These are phyloP conservation scores for Epistrophe eligans DNA, from an alignment of 2,888 invertebrate species.

Conservation along the genomic window DNA sequence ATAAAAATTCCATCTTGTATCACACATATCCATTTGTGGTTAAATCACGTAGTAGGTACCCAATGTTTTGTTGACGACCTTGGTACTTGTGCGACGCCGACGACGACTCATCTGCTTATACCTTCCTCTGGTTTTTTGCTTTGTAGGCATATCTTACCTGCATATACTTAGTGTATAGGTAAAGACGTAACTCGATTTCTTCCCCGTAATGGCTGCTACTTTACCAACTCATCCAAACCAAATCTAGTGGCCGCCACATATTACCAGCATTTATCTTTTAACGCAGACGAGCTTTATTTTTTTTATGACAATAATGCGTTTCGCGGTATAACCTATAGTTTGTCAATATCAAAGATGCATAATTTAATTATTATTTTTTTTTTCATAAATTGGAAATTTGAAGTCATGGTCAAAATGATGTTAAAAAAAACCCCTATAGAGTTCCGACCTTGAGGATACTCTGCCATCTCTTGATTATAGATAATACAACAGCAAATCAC, in stretches of 20 bases:
- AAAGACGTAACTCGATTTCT: slow-evolving; percentile 1
- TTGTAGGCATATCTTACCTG: not conserved
- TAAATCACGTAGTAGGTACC: slow-evolving; percentile 9
- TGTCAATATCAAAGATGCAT: not conserved
- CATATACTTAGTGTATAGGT: not conserved
- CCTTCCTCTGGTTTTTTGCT: not conserved
- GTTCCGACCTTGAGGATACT: not conserved
- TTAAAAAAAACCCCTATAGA: not conserved
- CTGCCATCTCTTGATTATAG: not conserved
- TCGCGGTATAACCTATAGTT: not conserved
- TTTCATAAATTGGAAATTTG: not conserved
- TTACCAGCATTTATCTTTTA: slow-evolving; percentile 3
- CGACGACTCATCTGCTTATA: slow-evolving; percentile 15
- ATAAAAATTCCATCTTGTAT: slow-evolving; percentile 8
- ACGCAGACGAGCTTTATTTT: not conserved
- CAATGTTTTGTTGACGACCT: slow-evolving; percentile 5
- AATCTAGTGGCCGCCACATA: not conserved
- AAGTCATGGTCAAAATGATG: slow-evolving; percentile 4
- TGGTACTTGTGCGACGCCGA: not conserved
- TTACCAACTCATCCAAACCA: not conserved
- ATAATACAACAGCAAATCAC: not conserved
- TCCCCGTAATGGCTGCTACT: not conserved
- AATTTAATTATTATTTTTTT: not conserved
- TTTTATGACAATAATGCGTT: not conserved
- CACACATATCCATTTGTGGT: slow-evolving; percentile 9